Base-by-base conservation (phyloP, 2,888 invertebrate genomes). In the Cheilosia grossa region DNA sequence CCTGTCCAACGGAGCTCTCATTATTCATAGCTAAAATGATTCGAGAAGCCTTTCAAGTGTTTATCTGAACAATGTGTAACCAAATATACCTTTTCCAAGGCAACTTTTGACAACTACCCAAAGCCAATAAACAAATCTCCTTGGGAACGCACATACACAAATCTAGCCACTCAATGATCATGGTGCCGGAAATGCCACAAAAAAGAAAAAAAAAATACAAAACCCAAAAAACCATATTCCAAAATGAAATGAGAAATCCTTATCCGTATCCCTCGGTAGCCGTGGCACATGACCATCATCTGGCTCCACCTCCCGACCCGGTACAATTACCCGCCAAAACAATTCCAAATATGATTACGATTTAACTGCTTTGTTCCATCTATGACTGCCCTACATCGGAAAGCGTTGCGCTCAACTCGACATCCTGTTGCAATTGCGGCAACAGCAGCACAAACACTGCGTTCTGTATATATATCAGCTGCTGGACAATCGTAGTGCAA, bases 281-380 rank as follows among this genome's bases (percentile, higher is more conserved):
- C 54, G 42, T 63, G 79, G 74, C 73, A 83, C 37, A 67, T 79
- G 78, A 79, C 73, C 63, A 63, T 51, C 81, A 81, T 63, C n/a
- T 47, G 37, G 21, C 19, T n/a, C 7, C 54, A 40, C 15, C 47
- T n/a, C 56, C 42, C 58, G 42, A n/a, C 30, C 30, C 27, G 61
- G 66, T 56, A 58, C 73, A 74, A 79, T 80, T 80, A 79, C 64
- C 83, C 83, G 80, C 83, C 85, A 85, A 85, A 85, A 85, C 81
- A 75, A 81, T 81, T 85, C 75, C 27, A 72, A 81, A 67, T 61
- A 75, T 85, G 85, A 85, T 85, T 81, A 77, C 81, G 54, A 61
- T 72, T 80, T 77, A 81, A 85, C 81, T 75, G 59, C 78, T 82
- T 44, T 37, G 56, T 53, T 27, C 21, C 17, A 58, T 44, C 54